Evolutionary conservation across 2,888 invertebrate genomes (phyloP).

Genomic region (Linnaemya vulpina): DNA sequence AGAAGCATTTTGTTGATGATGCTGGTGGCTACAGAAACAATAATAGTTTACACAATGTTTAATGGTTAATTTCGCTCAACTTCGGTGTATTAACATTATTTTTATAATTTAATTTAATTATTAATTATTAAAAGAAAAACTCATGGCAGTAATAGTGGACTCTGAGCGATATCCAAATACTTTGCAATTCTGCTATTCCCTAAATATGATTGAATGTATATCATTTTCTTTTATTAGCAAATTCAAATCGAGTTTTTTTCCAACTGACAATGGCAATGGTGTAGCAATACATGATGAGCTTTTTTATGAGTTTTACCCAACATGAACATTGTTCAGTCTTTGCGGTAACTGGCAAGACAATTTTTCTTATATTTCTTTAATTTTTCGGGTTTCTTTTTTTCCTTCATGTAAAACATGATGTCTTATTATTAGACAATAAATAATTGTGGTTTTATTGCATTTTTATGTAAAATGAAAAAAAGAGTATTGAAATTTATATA

Average conservation of each 20-base stretch:
- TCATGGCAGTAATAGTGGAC: no score
- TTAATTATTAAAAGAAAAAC: no score
- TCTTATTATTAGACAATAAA: slow-evolving; percentile 66
- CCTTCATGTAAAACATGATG: slow-evolving; percentile 50
- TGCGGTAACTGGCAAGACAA: slow-evolving; percentile 22
- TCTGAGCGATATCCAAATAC: no score
- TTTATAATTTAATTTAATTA: no score
- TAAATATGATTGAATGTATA: no score
- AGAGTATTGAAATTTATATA: slow-evolving; percentile 42
- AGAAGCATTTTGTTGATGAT: no score
- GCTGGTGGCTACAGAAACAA: no score
- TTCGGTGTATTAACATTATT: no score
- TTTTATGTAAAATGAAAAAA: slow-evolving; percentile 57
- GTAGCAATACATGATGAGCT: slow-evolving; percentile 36
- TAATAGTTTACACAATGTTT: no score
- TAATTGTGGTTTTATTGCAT: slow-evolving; percentile 65
- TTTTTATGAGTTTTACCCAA: slow-evolving; percentile 20
- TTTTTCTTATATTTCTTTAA: slow-evolving; percentile 11
- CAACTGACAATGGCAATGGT: slow-evolving; percentile 21
- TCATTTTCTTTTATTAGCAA: no score
- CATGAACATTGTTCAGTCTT: slow-evolving; percentile 53
- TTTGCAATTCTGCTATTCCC: no score
- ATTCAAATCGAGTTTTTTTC: not conserved
- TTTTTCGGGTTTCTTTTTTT: slow-evolving; percentile 10
- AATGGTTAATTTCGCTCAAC: no score